Evolutionary conservation across 2,888 invertebrate genomes (phyloP), one percentile per base, ranked within the genome.

Genomic region (Ypsolopha sequella): DNA sequence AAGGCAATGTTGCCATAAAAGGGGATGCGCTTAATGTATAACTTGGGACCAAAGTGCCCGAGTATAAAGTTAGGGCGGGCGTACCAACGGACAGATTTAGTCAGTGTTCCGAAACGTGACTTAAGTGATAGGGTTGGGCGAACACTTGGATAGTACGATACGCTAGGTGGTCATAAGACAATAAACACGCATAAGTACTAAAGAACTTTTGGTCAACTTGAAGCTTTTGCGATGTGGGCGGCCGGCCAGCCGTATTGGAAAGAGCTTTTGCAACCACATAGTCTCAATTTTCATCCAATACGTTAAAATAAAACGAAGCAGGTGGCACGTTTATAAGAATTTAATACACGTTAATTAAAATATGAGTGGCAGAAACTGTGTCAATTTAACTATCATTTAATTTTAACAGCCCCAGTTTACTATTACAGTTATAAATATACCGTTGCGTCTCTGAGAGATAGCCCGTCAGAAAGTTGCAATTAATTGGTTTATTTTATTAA

Each of bases 51-150:
- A 8, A 44, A n/a, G 49, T 54, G 49, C 24, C 24, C 24, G 4
- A 24, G 24, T 24, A 62, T 60, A 62, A 61, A 62, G 67, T 67
- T 72, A 61, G 62, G 58, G 9, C 13, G 13, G 13, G 13, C 24
- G 24, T 24, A 64, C 61, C 64, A 69, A 70, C 71, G 68, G 70
- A 64, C 66, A 61, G 59, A 64, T 62, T 61, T 67, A 66, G 57
- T 64, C 73, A 70, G 62, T 71, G 72, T 67, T 66, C 69, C 72
- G 68, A 52, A 60, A 60, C 61, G 63, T 58, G 62, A 64, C 24
- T 66, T 65, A 71, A 70, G 64, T 63, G 65, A 58, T 43, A 43
- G 43, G 24, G 43, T 14, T 14, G 14, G 43, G 43, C 13, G 43
- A 13, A 43, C 43, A 24, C 24, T 14, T 9, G 13, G 24, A 43